Percentiles rank a stretch among this genome's conserved stretches.
These are phyloP conservation scores for Epinephelus awoara DNA, from an alignment of 2,797 vertebrate species.

Conservation along the genomic window DNA sequence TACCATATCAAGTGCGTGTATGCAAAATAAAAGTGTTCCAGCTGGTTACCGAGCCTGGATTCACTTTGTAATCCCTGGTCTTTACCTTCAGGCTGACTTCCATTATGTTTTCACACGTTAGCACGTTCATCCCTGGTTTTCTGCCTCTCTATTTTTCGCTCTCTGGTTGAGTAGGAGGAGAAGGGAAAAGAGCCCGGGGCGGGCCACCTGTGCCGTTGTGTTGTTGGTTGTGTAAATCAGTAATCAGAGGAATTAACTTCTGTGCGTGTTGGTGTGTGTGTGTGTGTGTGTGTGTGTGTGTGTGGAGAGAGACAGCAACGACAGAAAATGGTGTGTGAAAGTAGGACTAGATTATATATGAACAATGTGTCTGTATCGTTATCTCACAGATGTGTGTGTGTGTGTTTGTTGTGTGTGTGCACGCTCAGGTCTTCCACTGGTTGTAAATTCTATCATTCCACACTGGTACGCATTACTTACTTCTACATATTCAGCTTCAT, in stretches of 20 bases:
- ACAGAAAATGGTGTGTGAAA: slow-evolving; percentile 21
- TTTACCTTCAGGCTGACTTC: slow-evolving; percentile 68
- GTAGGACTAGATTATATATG: slow-evolving; percentile 2
- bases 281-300: slow-evolving; percentile 17
- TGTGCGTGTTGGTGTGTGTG: slow-evolving; percentile 41
- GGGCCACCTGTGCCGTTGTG: slow-evolving; percentile 70
- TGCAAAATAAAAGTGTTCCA: slow-evolving; percentile 69
- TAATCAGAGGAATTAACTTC: slow-evolving; percentile 69
- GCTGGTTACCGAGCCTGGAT: slow-evolving; percentile 70
- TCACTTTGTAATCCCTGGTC: slow-evolving; percentile 68
- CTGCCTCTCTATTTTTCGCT: slow-evolving; percentile 51
- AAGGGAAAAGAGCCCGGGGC: slow-evolving; percentile 47
- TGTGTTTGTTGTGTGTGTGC: too few relatives aligned
- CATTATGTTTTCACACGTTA: slow-evolving; percentile 76
- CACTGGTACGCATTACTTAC: slow-evolving; percentile 24
- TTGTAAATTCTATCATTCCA: slow-evolving; percentile 30
- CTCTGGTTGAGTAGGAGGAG: slow-evolving; percentile 49
- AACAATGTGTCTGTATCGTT: background rate
- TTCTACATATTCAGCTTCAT: slow-evolving; percentile 44
- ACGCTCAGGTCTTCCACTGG: background rate
- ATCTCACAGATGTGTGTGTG: background rate
- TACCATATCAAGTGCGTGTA: slow-evolving; percentile 39
- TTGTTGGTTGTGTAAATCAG: slow-evolving; percentile 64
- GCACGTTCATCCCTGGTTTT: slow-evolving; percentile 53
- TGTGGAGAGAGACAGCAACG: background rate